A percentile compares a stretch with the other conserved stretches of the same genome.
phyloP scores from a whole-genome alignment of 2,888 invertebrate genomes.

The Phyto melanocephala region DNA sequence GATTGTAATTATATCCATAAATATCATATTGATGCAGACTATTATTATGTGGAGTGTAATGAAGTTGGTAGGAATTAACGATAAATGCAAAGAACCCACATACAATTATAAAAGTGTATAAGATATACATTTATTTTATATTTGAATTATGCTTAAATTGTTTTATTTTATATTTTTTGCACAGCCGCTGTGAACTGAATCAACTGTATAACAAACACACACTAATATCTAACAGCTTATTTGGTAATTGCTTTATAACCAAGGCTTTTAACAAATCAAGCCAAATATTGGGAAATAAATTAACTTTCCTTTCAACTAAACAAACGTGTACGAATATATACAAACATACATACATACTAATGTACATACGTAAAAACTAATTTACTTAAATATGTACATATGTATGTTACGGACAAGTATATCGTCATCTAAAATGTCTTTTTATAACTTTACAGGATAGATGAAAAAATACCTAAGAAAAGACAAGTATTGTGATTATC shows the following conservation, averaged over 20 bases:
- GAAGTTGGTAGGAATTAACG: constrained; percentile 13
- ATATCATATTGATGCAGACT: neutral
- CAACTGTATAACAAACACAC: constrained; percentile 43
- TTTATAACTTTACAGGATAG: too few relatives aligned
- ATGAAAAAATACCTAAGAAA: too few relatives aligned
- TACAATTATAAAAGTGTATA: neutral
- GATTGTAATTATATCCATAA: neutral
- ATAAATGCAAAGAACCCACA: constrained; percentile 3
- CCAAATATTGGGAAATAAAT: constrained; percentile 10
- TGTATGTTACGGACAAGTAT: neutral
- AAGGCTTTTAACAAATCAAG: constrained; percentile 3
- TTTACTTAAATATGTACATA: neutral
- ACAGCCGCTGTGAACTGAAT: constrained; percentile 48
- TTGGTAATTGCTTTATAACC: constrained; percentile 46
- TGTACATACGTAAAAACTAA: too few relatives aligned
- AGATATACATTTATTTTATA: constrained; percentile 8
- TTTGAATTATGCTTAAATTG: neutral
- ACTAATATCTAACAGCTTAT: constrained; percentile 45
- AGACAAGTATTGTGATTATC: too few relatives aligned
- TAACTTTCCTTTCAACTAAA: constrained; percentile 24
- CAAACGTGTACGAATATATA: too few relatives aligned
- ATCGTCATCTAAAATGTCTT: too few relatives aligned
- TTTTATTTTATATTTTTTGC: neutral
- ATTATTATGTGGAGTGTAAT: constrained; percentile 3
- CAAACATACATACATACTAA: too few relatives aligned